A percentile compares a stretch with the other conserved stretches of the same genome.
Evolutionary conservation across 2,888 invertebrate species (phyloP).

Genomic region (Synanthedon andrenaeformis): DNA sequence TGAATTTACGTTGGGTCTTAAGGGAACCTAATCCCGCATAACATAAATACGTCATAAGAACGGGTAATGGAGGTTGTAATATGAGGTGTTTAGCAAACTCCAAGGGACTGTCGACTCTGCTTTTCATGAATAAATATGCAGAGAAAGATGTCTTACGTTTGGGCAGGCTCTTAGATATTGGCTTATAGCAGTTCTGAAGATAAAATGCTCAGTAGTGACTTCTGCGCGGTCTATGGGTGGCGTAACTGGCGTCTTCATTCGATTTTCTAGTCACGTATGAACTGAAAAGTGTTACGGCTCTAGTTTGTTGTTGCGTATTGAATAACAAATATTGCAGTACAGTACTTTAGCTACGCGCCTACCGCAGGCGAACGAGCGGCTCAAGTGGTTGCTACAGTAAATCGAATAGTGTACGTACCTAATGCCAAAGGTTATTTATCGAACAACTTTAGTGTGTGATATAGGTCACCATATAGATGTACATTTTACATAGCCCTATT

Average conservation of each 20-base stretch:
- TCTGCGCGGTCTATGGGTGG: constrained; percentile 8
- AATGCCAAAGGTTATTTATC: background rate
- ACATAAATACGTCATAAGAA: constrained; percentile 32
- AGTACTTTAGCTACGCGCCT: background rate
- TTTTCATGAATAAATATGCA: constrained; percentile 38
- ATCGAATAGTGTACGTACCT: background rate
- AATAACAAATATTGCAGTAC: constrained; percentile 30
- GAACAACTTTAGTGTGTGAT: background rate
- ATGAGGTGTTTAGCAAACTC: constrained; percentile 31
- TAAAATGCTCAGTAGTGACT: constrained; percentile 2
- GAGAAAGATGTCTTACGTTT: constrained; percentile 5
- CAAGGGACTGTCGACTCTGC: constrained; percentile 17
- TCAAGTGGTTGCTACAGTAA: background rate
- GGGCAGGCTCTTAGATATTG: constrained; percentile 9
- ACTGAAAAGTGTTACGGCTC: constrained; percentile 47
- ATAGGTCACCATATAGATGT: background rate
- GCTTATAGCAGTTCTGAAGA: constrained; percentile 9
- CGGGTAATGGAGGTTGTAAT: constrained; percentile 28
- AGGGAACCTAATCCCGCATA: constrained; percentile 21
- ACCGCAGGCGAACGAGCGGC: background rate
- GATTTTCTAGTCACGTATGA: constrained; percentile 42
- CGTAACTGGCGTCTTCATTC: constrained; percentile 21
- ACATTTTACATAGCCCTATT: too few relatives aligned
- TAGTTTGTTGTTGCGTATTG: constrained; percentile 34
- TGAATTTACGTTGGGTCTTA: constrained; percentile 12